Evolutionary conservation across 2,113 vertebrate species (phyloP).

Genomic region (Podarcis raffonei): DNA sequence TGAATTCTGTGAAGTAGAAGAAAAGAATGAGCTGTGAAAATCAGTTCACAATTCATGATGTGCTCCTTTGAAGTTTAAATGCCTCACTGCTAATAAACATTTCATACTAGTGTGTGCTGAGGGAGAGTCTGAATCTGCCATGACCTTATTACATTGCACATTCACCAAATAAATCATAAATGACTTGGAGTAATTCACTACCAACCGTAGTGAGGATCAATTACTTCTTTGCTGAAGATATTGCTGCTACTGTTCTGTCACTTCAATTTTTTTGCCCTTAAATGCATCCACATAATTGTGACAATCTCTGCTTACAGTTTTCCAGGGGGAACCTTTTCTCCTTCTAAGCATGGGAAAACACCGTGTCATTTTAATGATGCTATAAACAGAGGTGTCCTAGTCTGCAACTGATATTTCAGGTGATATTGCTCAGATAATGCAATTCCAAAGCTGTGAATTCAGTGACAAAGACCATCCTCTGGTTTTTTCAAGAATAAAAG

Average conservation of each 20-base stretch:
- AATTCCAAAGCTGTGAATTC: conserved; percentile 43
- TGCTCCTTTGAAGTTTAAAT: conserved; percentile 26
- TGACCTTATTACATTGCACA: conserved; percentile 50
- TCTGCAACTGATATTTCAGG: conserved; percentile 18
- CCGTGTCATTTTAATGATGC: conserved; percentile 55
- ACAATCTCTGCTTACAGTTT: conserved; percentile 36
- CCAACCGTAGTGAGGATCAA: conserved; percentile 40
- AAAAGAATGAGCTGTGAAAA: not conserved
- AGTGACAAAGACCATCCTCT: conserved; percentile 23
- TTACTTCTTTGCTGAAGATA: conserved; percentile 44
- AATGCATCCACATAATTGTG: conserved; percentile 33
- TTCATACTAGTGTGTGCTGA: conserved; percentile 52
- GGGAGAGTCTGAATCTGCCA: conserved; percentile 56
- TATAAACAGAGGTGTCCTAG: conserved; percentile 46
- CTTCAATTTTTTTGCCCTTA: conserved; percentile 31
- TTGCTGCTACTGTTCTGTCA: conserved; percentile 1
- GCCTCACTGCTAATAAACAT: conserved; percentile 32
- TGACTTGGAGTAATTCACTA: conserved; percentile 55
- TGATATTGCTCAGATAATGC: conserved; percentile 43
- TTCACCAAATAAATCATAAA: conserved; percentile 56
- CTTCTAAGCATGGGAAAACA: conserved; percentile 43
- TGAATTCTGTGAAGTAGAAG: conserved; percentile 7
- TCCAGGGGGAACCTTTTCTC: conserved; percentile 2
- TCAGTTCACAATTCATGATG: not conserved
- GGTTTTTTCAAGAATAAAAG: conserved; percentile 4